Conservation (phyloP, 1,140 invertebrate species). For the Neodiprion lecontei region DNA sequence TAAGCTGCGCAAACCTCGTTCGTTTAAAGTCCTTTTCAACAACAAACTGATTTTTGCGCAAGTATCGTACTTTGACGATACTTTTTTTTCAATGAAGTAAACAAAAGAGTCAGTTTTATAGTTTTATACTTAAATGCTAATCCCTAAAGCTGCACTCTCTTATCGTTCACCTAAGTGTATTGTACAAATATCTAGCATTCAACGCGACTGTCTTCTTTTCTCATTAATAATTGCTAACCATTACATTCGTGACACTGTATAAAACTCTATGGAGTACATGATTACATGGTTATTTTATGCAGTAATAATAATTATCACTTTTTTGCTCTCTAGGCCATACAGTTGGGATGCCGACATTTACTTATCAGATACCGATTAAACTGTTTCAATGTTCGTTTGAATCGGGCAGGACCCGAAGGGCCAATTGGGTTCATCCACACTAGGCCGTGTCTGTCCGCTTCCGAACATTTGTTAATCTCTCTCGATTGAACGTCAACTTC, state of each 20-base stretch:
- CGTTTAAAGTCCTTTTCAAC: slow-evolving; percentile 50
- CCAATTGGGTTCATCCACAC: slow-evolving; percentile 61
- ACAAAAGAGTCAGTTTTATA: slow-evolving; percentile 53
- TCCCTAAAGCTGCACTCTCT: slow-evolving; percentile 58
- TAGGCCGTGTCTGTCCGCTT: slow-evolving; percentile 51
- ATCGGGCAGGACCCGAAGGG: slow-evolving; percentile 57
- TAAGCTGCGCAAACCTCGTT: slow-evolving; percentile 56
- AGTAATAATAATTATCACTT: slow-evolving; percentile 62
- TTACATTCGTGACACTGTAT: slow-evolving; percentile 62
- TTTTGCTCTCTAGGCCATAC: slow-evolving; percentile 62
- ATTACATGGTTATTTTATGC: slow-evolving; percentile 57
- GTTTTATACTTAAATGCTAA: slow-evolving; percentile 54
- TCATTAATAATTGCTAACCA: slow-evolving; percentile 54
- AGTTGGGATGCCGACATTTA: slow-evolving; percentile 53
- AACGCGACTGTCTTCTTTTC: slow-evolving; percentile 49
- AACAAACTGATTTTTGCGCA: slow-evolving; percentile 52
- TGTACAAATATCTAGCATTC: slow-evolving; percentile 63
- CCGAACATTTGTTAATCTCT: slow-evolving; percentile 15
- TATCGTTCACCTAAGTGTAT: slow-evolving; percentile 61
- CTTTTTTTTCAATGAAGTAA: slow-evolving; percentile 46
- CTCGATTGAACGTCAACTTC: slow-evolving; percentile 30
- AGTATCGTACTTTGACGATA: slow-evolving; percentile 18
- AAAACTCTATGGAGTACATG: slow-evolving; percentile 64
- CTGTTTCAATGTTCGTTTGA: slow-evolving; percentile 32
- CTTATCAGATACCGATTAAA: slow-evolving; percentile 33